Conservation (phyloP, 2,888 invertebrate species). For the Melolontha melolontha region DNA sequence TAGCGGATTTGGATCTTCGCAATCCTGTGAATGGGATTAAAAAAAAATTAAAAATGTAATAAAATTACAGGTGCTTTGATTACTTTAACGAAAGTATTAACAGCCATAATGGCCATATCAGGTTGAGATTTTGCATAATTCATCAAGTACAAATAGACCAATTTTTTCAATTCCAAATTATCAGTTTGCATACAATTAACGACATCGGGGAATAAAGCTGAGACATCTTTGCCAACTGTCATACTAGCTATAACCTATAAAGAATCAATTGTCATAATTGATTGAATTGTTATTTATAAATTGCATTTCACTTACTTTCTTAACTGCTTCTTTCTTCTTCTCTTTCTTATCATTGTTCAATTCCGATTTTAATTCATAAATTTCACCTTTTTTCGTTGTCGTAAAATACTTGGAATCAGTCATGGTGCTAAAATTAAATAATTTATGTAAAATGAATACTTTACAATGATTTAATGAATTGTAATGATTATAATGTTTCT, state of each 20-base stretch:
- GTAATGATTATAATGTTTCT: background rate
- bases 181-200: conserved; percentile 99
- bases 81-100: conserved; percentile 99
- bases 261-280: conserved; percentile 2
- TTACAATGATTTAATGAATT: background rate
- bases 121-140: conserved; percentile 99
- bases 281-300: background rate
- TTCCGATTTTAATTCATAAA: conserved; percentile 98
- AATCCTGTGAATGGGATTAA: conserved; percentile 76
- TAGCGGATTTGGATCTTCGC: conserved; percentile 99
- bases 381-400: conserved; percentile 99
- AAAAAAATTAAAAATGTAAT: conserved; percentile 1
- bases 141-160: conserved; percentile 99
- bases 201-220: conserved; percentile 98
- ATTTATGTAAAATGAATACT: background rate
- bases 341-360: conserved; percentile 99
- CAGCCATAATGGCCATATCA: conserved; percentile 99
- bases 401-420: conserved; percentile 99
- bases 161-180: conserved; percentile 97
- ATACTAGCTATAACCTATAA: conserved; percentile 97
- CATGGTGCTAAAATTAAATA: conserved; percentile 70
- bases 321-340: conserved; percentile 99
- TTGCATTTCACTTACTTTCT: conserved; percentile 80
- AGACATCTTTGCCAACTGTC: conserved; percentile 99
- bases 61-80: conserved; percentile 51